phyloP scores from a whole-genome alignment of 1,140 invertebrate genomes.

The Paralvinella palmiformis region DNA sequence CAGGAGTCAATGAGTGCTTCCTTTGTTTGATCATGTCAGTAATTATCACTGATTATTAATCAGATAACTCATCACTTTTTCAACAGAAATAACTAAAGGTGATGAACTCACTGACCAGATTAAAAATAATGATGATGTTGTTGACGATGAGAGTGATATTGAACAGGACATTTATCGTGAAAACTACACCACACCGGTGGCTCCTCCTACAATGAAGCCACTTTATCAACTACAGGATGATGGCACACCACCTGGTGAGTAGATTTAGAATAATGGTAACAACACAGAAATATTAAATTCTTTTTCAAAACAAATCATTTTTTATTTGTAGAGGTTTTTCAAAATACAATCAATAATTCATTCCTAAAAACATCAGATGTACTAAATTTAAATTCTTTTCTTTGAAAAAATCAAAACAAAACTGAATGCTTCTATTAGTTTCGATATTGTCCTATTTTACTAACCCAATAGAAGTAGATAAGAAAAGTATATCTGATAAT shows the following conservation, averaged over 20 bases:
- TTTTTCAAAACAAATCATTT: too few species aligned
- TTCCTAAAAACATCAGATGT: too few species aligned
- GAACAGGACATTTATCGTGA: background rate
- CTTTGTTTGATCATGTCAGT: background rate
- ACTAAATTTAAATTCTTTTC: too few species aligned
- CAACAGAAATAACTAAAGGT: background rate
- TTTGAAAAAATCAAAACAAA: too few species aligned
- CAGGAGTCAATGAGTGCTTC: background rate
- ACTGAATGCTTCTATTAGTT: too few species aligned
- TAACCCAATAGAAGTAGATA: too few species aligned
- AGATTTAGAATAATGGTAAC: background rate
- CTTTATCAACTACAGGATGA: conserved; percentile 16
- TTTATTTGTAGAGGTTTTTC: too few species aligned
- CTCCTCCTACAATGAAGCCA: background rate
- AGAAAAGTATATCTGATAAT: too few species aligned
- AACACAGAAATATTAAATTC: too few species aligned
- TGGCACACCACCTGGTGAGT: conserved; percentile 26
- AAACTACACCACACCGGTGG: background rate
- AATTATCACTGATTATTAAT: background rate
- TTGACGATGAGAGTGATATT: background rate
- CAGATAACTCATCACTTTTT: background rate
- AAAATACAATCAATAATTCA: too few species aligned
- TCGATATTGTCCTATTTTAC: too few species aligned
- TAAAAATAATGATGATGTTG: background rate
- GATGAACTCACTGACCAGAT: too few species aligned